Evolutionary conservation across 2,797 vertebrate genomes (phyloP).

Genomic region (Salarias fasciatus): DNA sequence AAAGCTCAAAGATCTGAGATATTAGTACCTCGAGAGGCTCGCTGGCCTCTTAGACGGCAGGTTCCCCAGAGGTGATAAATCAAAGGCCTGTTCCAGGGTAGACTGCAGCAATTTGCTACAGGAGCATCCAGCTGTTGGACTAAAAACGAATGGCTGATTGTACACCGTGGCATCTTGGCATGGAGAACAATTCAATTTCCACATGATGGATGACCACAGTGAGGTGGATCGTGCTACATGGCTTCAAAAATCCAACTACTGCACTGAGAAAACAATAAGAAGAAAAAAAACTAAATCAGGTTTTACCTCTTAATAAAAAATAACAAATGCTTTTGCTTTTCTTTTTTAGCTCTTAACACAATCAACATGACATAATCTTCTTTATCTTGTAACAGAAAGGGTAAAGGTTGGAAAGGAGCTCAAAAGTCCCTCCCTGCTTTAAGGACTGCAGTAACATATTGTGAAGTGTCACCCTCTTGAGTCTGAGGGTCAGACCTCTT

Average conservation of each 20-base stretch:
- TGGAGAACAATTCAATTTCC: slow-evolving; percentile 80
- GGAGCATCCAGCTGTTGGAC: slow-evolving; percentile 74
- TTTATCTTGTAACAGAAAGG: too few species aligned
- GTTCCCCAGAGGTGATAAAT: slow-evolving; percentile 73
- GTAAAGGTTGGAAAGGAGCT: too few species aligned
- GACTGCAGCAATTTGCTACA: slow-evolving; percentile 68
- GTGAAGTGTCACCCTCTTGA: too few species aligned
- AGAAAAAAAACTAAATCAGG: slow-evolving; percentile 29
- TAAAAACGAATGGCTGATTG: slow-evolving; percentile 76
- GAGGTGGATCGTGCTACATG: slow-evolving; percentile 57
- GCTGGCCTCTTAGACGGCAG: slow-evolving; percentile 68
- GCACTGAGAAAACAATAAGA: slow-evolving; percentile 33
- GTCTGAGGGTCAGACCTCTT: too few species aligned
- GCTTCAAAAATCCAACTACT: slow-evolving; percentile 39
- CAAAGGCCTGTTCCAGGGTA: slow-evolving; percentile 61
- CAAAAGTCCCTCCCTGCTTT: too few species aligned
- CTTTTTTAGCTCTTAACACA: not conserved
- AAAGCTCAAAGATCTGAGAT: slow-evolving; percentile 42
- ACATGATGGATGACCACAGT: slow-evolving; percentile 74
- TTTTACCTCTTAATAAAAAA: slow-evolving; percentile 24
- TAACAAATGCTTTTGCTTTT: slow-evolving; percentile 20
- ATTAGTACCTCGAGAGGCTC: slow-evolving; percentile 45
- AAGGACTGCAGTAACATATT: too few species aligned
- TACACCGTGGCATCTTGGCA: slow-evolving; percentile 72
- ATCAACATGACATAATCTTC: too few species aligned